Evolutionary conservation across 2,113 vertebrate genomes (phyloP), one percentile per base, ranked within the genome.

Genomic region (Neodon shergylaensis): DNA sequence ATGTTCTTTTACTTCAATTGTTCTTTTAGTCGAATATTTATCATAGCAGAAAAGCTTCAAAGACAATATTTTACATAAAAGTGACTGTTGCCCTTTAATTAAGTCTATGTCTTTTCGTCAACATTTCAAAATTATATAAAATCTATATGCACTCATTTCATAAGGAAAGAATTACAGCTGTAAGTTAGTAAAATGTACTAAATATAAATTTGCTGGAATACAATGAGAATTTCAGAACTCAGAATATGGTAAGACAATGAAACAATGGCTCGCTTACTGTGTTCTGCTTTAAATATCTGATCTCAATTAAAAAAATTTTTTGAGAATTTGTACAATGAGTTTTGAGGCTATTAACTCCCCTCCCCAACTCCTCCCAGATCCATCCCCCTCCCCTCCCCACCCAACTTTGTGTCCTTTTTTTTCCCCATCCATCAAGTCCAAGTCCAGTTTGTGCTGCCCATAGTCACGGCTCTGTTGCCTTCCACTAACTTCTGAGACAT

Each of bases 131-230:
- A 82, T 63, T 79, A 65, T 87, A 3, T 92, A 94, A 91, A 86
- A 44, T 91, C 65, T 82, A 58, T 58, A 78, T 85, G 61, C 12
- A 88, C 24, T 95, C 61, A 87, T n/a, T 97, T 72, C 54, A 73
- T 68, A 94, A 83, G 39, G 44, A 94, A 96, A 95, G 44, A 94
- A 92, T 16, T 89, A 91, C 36, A 91, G 78, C 61, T 95, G 19
- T 84, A 93, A 92, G 31, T 92, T 54, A 86, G 36, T 88, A 94
- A 87, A 92, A 88, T 93, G 73, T 79, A 81, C 7, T 91, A 36
- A 86, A 91, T 65, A 88, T 61, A 97, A 94, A 82, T 39, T 92
- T 0, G 13, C 74, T 94, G 54, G 95, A 96, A 66, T 54, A 86
- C 28, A 92, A 91, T 5, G 33, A 68, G 28, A 95, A 96, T 92